Conservation (phyloP, 2,113 vertebrate genomes). For the Epinephelus cyanopodus region DNA sequence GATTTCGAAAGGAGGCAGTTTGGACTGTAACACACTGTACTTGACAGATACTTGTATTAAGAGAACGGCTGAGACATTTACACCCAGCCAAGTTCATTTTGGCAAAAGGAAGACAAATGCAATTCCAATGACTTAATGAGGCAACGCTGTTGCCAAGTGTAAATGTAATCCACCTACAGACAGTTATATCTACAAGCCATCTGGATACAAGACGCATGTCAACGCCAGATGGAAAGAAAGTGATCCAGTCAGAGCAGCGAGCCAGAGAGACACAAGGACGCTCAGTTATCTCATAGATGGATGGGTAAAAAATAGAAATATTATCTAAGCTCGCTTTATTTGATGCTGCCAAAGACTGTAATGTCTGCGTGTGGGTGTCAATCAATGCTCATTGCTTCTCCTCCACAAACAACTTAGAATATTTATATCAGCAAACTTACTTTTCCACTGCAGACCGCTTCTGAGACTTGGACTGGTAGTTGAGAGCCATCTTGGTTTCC, state of each 20-base stretch:
- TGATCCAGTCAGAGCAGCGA: slow-evolving; percentile 26
- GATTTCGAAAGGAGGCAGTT: no score
- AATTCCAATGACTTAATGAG: slow-evolving; percentile 24
- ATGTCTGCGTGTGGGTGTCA: background rate
- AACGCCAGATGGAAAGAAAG: slow-evolving; percentile 51
- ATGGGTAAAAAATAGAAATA: background rate
- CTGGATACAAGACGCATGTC: slow-evolving; percentile 45
- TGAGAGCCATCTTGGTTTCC: slow-evolving; percentile 99
- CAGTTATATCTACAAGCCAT: slow-evolving; percentile 57
- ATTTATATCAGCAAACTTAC: no score
- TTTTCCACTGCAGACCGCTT: slow-evolving; percentile 99
- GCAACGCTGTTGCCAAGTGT: slow-evolving; percentile 29
- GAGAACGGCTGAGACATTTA: slow-evolving; percentile 6
- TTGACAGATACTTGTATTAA: background rate
- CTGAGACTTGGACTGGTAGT: slow-evolving; percentile 98
- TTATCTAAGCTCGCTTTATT: slow-evolving; percentile 26
- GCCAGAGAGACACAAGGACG: slow-evolving; percentile 10
- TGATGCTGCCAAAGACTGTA: slow-evolving; percentile 19
- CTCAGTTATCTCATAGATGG: slow-evolving; percentile 5
- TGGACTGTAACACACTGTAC: no score
- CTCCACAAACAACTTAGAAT: background rate
- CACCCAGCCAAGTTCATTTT: slow-evolving; percentile 20
- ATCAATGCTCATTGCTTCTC: background rate
- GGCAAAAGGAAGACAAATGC: slow-evolving; percentile 20
- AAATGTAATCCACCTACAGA: slow-evolving; percentile 61